Percentiles rank a stretch among this genome's conserved stretches.
These are phyloP conservation scores for Mesoclemmys tuberculata DNA, from an alignment of 2,113 vertebrate species.

Conservation along the genomic window DNA sequence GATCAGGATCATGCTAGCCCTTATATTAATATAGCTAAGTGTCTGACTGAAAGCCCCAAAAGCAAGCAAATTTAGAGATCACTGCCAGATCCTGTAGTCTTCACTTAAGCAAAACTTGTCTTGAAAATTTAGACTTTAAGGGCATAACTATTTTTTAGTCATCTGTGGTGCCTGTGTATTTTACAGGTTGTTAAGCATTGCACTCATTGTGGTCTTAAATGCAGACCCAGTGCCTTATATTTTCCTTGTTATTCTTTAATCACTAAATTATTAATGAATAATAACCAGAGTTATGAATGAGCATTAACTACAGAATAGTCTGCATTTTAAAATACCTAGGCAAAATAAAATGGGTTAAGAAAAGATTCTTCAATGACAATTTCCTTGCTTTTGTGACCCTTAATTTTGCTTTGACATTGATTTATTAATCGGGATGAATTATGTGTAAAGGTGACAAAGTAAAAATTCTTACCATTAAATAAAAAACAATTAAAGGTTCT, in stretches of 20 bases:
- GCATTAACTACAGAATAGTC: slow-evolving; percentile 19
- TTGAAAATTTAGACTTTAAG: not conserved
- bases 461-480: not conserved
- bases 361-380: slow-evolving; percentile 8
- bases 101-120: not conserved
- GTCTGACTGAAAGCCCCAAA: not conserved
- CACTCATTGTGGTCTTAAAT: not conserved
- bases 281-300: slow-evolving; percentile 57
- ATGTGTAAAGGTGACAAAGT: not conserved
- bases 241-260: not conserved
- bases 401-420: not conserved
- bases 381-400: slow-evolving; percentile 14
- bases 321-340: slow-evolving; percentile 45
- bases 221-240: not conserved
- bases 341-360: not conserved
- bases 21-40: not conserved
- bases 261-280: not conserved
- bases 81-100: not conserved
- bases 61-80: not conserved
- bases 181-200: not conserved
- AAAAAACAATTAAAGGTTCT: not conserved
- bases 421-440: slow-evolving; percentile 14
- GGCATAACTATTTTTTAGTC: not conserved
- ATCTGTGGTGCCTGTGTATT: not conserved
- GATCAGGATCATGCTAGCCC: not conserved